Conservation (phyloP, 2,888 invertebrate genomes). For the Agonopterix subpropinquella region DNA sequence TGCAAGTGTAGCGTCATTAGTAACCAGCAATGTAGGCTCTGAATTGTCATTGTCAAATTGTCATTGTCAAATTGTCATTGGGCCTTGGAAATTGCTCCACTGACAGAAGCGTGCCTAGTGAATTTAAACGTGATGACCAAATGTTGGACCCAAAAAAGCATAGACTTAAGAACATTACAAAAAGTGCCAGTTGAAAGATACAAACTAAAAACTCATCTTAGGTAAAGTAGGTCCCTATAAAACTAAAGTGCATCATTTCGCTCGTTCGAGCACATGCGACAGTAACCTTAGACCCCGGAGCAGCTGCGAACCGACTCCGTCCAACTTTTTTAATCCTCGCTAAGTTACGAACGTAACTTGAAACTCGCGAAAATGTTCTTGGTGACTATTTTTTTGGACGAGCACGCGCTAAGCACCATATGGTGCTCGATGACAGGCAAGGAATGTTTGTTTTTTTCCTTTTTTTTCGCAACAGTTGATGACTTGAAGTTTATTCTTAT, state of each 20-base stretch:
- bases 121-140: too few relatives aligned
- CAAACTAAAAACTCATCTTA: neutral
- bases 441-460: constrained; percentile 10
- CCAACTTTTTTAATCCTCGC: constrained; percentile 46
- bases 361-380: constrained; percentile 57
- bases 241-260: neutral
- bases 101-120: too few relatives aligned
- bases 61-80: too few relatives aligned
- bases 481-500: constrained; percentile 16
- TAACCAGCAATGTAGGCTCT: too few relatives aligned
- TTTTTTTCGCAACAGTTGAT: constrained; percentile 11
- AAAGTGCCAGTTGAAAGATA: too few relatives aligned
- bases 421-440: constrained; percentile 46
- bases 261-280: constrained; percentile 36
- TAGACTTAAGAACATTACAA: too few relatives aligned
- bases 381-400: constrained; percentile 34
- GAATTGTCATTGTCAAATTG: too few relatives aligned
- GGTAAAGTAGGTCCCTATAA: too few relatives aligned
- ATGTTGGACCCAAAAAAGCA: too few relatives aligned
- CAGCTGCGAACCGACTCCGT: constrained; percentile 50
- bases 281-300: constrained; percentile 59
- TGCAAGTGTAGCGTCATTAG: too few relatives aligned
- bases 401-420: constrained; percentile 70
- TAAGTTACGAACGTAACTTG: constrained; percentile 38
- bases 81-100: too few relatives aligned